Base-by-base conservation (phyloP, 1,140 invertebrate species). In the Lucilia sericata region DNA sequence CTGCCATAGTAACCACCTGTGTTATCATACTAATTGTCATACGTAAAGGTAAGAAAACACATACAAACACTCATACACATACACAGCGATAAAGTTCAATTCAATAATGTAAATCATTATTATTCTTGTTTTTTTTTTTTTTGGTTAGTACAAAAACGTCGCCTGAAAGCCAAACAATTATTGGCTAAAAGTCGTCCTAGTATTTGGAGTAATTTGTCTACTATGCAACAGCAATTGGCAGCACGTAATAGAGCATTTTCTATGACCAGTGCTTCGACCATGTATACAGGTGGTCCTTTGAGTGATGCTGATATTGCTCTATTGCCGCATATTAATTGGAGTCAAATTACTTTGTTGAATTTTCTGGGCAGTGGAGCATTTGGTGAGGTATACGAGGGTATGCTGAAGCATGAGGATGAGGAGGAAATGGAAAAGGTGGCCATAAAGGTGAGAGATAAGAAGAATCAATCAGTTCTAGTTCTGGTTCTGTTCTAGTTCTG, bases 351-450 rank as follows among this genome's bases (percentile, higher is more conserved):
- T 0, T 90, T 98, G 2, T 95, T 94, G 0, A 97, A 97, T 90
- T 97, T 98, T 88, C 92, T 99, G 60, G 98, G 98, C 0, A 97
- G 96, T 85, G 98, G 98, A 1, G 97, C 97, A n/a, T 99, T 99
- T 90, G 98, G 98, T 4, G 97, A 99, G 92, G 98, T 99, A 2
- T 98, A 96, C 89, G 97, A 98, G 92, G 98, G 98, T 0, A 93
- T 95, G 65, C 94, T 96, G 0, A 94, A 94, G 86, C 93, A 94
- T 85, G 91, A 96, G 34, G 93, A 92, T 51, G 92, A 91, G 8
- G 93, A 91, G 19, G 86, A 87, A 9, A 93, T 94, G 30, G 94
- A 94, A 12, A 94, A 94, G 90, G 96, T 98, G 70, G 97, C 97
- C 65, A 95, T 98, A 10, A 98, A 98, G 92, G 96, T 97, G 91